Percentiles rank a stretch among this genome's conserved stretches.
Evolutionary conservation across 1,140 invertebrate species (phyloP).

Genomic region (Musca domestica): DNA sequence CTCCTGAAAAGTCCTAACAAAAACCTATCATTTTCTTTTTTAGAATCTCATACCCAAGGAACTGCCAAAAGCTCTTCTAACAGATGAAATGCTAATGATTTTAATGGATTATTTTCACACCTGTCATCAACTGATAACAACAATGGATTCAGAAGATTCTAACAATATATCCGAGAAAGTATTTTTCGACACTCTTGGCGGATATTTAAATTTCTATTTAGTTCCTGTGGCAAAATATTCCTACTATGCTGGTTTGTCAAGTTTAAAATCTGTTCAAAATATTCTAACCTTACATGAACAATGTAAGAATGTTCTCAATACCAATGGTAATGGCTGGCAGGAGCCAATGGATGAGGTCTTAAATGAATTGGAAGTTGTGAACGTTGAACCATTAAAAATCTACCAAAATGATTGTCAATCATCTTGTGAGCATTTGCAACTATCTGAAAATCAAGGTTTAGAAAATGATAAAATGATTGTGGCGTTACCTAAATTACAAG

Average conservation of each 20-base stretch:
- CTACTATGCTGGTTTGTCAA: slow-evolving; percentile 44
- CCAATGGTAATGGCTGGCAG: slow-evolving; percentile 48
- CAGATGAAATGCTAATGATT: slow-evolving; percentile 32
- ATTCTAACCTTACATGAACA: slow-evolving; percentile 36
- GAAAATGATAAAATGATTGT: slow-evolving; percentile 41
- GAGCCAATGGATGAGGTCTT: slow-evolving; percentile 32
- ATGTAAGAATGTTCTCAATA: slow-evolving; percentile 41
- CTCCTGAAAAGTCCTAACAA: too few species aligned
- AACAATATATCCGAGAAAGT: slow-evolving; percentile 34
- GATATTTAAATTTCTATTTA: slow-evolving; percentile 43
- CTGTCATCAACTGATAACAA: slow-evolving; percentile 38
- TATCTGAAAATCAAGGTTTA: slow-evolving; percentile 23
- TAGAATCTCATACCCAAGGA: slow-evolving; percentile 29
- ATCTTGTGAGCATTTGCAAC: slow-evolving; percentile 37
- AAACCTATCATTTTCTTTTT: too few species aligned
- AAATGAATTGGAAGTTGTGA: slow-evolving; percentile 19
- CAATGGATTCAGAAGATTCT: slow-evolving; percentile 30
- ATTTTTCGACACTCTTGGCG: slow-evolving; percentile 47
- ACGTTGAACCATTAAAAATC: slow-evolving; percentile 31
- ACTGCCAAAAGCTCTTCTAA: slow-evolving; percentile 20
- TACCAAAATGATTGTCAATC: slow-evolving; percentile 16
- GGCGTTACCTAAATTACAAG: slow-evolving; percentile 38
- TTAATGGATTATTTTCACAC: slow-evolving; percentile 45
- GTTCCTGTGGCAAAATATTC: slow-evolving; percentile 45
- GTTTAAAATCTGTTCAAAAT: slow-evolving; percentile 35